A percentile compares a stretch with the other conserved stretches of the same genome.
phyloP scores from a whole-genome alignment of 2,797 vertebrate genomes.

The Micrastur ruficollis region DNA sequence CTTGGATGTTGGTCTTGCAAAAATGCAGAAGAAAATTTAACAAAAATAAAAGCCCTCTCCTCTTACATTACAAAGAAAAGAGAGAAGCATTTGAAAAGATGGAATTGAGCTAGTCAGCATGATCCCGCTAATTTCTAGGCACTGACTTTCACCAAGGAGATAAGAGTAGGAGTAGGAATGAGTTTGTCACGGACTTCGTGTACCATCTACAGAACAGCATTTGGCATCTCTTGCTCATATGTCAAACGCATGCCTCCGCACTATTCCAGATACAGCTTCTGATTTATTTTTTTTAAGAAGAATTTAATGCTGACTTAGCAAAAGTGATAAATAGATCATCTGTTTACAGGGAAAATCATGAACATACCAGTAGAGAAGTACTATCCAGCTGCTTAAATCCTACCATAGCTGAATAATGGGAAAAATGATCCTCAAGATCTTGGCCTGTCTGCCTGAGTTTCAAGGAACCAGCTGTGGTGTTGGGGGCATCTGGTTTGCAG shows the following conservation, averaged over 20 bases:
- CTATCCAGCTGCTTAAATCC: neutral
- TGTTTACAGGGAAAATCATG: neutral
- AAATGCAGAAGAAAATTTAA: neutral
- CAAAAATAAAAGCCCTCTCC: neutral
- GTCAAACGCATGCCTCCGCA: neutral
- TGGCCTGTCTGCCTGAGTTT: neutral
- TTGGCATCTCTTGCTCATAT: constrained; percentile 22
- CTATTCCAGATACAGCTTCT: neutral
- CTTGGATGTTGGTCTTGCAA: neutral
- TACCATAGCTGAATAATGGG: neutral
- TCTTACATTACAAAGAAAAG: neutral
- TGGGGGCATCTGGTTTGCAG: neutral
- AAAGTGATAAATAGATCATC: neutral
- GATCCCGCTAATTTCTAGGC: neutral
- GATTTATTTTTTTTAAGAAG: neutral
- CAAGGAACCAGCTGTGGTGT: neutral
- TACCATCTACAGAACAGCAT: neutral
- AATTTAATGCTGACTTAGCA: constrained; percentile 7
- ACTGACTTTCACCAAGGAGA: neutral
- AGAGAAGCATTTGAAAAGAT: neutral
- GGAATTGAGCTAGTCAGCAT: neutral
- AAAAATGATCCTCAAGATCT: neutral
- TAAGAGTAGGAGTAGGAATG: neutral
- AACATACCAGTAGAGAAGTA: neutral
- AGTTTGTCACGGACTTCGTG: neutral